phyloP scores from a whole-genome alignment of 2,113 vertebrate species.

The Podilymbus podiceps region DNA sequence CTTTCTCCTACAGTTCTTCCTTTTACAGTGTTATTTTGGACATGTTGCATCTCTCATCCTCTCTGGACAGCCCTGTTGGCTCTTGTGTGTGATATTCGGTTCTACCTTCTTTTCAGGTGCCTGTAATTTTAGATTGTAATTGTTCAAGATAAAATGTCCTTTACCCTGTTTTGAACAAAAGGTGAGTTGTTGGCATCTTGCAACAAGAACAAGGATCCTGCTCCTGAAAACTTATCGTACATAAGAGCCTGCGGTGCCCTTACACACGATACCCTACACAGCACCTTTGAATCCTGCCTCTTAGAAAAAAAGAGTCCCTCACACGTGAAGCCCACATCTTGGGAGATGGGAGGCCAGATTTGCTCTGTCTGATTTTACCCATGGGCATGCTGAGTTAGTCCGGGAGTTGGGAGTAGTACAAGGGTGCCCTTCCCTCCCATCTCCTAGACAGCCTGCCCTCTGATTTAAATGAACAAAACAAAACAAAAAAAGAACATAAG shows the following conservation, averaged over 20 bases:
- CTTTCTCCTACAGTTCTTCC: background rate
- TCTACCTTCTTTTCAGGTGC: background rate
- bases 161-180: background rate
- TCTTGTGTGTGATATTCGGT: background rate
- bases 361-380: background rate
- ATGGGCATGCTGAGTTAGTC: background rate
- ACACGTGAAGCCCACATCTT: background rate
- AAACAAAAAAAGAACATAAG: background rate
- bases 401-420: background rate
- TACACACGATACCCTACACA: accelerated
- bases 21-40: background rate
- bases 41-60: background rate
- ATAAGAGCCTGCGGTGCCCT: background rate
- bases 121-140: background rate
- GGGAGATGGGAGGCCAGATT: background rate
- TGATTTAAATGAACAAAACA: slow-evolving; percentile 1
- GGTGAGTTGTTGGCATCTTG: background rate
- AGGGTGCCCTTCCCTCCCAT: background rate
- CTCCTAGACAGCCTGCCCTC: background rate
- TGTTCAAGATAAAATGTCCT: background rate
- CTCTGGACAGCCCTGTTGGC: background rate
- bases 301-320: background rate
- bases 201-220: background rate
- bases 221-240: background rate
- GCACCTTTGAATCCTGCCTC: background rate